Conservation (phyloP, 1,140 invertebrate species). For the Polyergus mexicanus region DNA sequence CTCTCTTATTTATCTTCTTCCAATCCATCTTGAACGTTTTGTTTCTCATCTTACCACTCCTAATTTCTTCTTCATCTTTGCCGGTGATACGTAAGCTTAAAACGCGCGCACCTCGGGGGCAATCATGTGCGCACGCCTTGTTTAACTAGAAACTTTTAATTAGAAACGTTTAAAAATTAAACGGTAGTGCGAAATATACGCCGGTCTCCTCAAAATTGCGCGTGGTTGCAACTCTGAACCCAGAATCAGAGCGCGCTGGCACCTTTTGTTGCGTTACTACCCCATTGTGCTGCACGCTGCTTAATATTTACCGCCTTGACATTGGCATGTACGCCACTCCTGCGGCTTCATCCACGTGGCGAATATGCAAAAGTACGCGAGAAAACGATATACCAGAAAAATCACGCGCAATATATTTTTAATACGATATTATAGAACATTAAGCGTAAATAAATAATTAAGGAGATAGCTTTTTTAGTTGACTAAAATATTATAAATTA, state of each 20-base stretch:
- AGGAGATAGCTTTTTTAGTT: background rate
- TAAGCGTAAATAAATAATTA: background rate
- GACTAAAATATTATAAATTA: too few relatives aligned
- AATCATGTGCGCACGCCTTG: conserved; percentile 80
- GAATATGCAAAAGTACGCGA: background rate
- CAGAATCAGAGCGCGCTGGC: conserved; percentile 49
- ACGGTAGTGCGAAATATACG: conserved; percentile 80
- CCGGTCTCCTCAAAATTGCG: conserved; percentile 79
- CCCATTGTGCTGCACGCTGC: conserved; percentile 77
- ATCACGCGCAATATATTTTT: background rate
- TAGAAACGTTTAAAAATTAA: conserved; percentile 87
- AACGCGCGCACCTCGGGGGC: conserved; percentile 77
- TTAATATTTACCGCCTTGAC: conserved; percentile 80
- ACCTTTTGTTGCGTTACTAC: conserved; percentile 79
- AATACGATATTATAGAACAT: background rate
- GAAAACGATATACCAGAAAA: background rate
- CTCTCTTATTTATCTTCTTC: background rate
- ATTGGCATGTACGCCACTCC: conserved; percentile 58
- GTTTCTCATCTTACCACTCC: conserved; percentile 38
- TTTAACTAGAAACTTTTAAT: conserved; percentile 87
- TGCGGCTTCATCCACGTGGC: background rate
- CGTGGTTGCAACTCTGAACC: conserved; percentile 68
- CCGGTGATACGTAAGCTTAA: conserved; percentile 32
- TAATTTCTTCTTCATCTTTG: conserved; percentile 35
- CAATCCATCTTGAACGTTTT: background rate